Evolutionary conservation across 2,113 vertebrate genomes (phyloP).

Genomic region (Tenebrosternarchus preto): DNA sequence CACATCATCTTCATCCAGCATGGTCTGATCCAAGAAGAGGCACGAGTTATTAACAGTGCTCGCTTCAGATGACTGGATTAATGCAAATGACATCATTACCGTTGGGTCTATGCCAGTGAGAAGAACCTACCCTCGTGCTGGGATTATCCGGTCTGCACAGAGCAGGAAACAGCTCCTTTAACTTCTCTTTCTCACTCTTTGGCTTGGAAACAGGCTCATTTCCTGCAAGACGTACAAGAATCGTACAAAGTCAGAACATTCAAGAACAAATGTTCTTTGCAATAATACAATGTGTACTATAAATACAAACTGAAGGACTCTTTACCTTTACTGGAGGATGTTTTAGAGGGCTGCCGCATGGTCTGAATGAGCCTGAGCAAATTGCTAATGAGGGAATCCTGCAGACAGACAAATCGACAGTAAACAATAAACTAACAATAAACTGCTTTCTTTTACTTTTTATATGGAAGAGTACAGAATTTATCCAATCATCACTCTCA

Average conservation of each 20-base stretch:
- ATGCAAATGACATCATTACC: too few species aligned
- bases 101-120: not conserved
- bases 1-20: slow-evolving; percentile 94
- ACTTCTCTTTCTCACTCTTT: slow-evolving; percentile 84
- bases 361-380: slow-evolving; percentile 95
- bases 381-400: slow-evolving; percentile 95
- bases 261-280: not conserved
- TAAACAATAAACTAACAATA: slow-evolving; percentile 9
- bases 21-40: slow-evolving; percentile 65
- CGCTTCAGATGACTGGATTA: not conserved
- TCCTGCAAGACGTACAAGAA: slow-evolving; percentile 35
- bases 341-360: slow-evolving; percentile 87
- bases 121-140: slow-evolving; percentile 74
- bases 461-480: too few species aligned
- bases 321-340: slow-evolving; percentile 70
- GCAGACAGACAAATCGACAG: too few species aligned
- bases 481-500: too few species aligned
- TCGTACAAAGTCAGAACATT: not conserved
- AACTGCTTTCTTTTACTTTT: too few species aligned
- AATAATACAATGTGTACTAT: not conserved
- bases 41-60: not conserved
- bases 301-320: not conserved
- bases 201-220: slow-evolving; percentile 72
- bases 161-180: slow-evolving; percentile 92
- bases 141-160: slow-evolving; percentile 89